phyloP scores from a whole-genome alignment of 1,140 invertebrate species.

The Bombus difficillimus region DNA sequence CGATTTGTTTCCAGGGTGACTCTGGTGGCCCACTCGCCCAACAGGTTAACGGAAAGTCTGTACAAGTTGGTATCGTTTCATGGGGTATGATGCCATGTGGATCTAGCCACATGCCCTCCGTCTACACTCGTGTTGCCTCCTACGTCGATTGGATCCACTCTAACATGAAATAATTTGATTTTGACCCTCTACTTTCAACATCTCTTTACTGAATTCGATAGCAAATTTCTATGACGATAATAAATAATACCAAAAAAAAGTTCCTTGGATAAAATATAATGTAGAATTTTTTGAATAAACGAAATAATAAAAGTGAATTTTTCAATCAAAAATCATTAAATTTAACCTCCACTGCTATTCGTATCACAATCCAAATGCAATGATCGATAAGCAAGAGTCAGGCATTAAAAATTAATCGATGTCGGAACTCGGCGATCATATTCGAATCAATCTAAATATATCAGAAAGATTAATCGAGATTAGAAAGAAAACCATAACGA shows the following conservation, averaged over 20 bases:
- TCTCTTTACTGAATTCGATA: not conserved
- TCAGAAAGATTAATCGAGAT: not conserved
- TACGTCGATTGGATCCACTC: conserved; percentile 82
- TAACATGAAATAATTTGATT: not conserved
- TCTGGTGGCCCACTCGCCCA: conserved; percentile 87
- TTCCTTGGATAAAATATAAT: not conserved
- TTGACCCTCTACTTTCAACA: too few relatives aligned
- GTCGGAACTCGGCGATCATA: not conserved
- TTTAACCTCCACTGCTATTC: not conserved
- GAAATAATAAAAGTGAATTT: not conserved
- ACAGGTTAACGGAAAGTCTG: conserved; percentile 25
- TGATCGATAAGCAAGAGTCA: not conserved
- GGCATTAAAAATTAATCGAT: not conserved
- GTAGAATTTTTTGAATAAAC: not conserved
- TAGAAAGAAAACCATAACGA: not conserved
- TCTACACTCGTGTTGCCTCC: conserved; percentile 87
- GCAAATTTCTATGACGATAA: not conserved
- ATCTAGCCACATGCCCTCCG: conserved; percentile 85
- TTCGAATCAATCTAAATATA: not conserved
- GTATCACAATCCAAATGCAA: not conserved
- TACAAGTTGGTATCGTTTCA: conserved; percentile 87
- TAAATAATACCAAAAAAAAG: not conserved
- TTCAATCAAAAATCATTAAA: not conserved
- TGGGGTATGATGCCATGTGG: conserved; percentile 89
- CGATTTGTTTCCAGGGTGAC: conserved; percentile 82